A percentile compares a stretch with the other conserved stretches of the same genome.
Conservation (phyloP, 2,888 invertebrate genomes). For the Platynereis dumerilii region DNA sequence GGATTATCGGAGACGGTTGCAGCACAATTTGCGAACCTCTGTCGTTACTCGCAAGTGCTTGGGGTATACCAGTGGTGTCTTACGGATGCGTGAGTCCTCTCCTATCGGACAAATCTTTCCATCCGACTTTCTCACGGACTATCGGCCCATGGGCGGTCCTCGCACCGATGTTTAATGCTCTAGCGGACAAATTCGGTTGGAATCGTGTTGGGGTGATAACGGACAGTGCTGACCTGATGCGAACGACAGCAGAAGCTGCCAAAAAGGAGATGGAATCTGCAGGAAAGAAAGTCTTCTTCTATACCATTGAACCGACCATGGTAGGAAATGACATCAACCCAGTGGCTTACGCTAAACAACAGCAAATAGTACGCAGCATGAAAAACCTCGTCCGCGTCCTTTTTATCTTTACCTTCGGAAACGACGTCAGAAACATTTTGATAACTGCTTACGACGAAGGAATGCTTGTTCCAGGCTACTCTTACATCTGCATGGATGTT, state of each 20-base stretch:
- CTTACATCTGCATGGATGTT: background rate
- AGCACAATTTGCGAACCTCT: constrained; percentile 17
- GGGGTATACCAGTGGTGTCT: constrained; percentile 18
- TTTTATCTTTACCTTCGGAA: background rate
- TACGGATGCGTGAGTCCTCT: constrained; percentile 13
- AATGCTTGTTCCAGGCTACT: background rate
- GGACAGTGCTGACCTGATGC: constrained; percentile 3
- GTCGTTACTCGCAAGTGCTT: constrained; percentile 8
- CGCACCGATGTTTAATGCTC: constrained; percentile 14
- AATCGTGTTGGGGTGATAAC: constrained; percentile 10
- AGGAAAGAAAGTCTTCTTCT: constrained; percentile 8
- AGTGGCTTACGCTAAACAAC: background rate
- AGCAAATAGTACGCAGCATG: background rate
- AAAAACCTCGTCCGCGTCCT: background rate
- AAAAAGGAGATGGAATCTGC: background rate
- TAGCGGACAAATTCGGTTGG: constrained; percentile 8
- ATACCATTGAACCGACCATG: background rate
- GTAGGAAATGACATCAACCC: background rate
- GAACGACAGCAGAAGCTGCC: constrained; percentile 7
- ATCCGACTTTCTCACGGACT: constrained; percentile 19
- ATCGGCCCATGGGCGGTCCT: constrained; percentile 12
- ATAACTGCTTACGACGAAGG: background rate
- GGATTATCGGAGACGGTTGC: constrained; percentile 10
- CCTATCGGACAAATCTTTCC: constrained; percentile 8
- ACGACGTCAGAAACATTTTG: constrained; percentile 5